Evolutionary conservation across 1,140 invertebrate genomes (phyloP).

Genomic region (Dinoponera quadriceps): DNA sequence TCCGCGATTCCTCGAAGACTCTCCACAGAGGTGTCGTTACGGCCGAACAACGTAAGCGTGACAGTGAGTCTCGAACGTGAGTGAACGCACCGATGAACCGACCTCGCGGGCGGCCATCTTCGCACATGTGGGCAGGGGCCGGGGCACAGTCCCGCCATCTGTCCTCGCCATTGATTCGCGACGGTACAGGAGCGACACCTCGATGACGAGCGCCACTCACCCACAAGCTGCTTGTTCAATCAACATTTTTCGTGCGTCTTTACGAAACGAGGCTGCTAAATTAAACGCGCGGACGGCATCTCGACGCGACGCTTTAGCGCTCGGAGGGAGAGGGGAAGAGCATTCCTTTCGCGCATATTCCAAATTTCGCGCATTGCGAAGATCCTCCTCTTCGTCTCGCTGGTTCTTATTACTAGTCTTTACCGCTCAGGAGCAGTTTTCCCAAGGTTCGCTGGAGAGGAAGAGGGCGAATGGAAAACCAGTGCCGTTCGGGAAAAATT

Average conservation of each 20-base stretch:
- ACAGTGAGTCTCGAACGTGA: conserved; percentile 52
- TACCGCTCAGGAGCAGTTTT: no score
- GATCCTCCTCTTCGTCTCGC: no score
- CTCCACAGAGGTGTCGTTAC: conserved; percentile 26
- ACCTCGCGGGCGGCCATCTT: conserved; percentile 79
- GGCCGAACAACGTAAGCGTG: conserved; percentile 20
- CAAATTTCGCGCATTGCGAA: no score
- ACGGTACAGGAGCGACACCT: conserved; percentile 67
- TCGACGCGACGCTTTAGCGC: no score
- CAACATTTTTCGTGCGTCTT: background rate
- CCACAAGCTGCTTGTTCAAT: background rate
- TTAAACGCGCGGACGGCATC: no score
- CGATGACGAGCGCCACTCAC: background rate
- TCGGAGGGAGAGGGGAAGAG: no score
- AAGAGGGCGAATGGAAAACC: no score
- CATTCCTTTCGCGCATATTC: no score
- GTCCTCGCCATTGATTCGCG: conserved; percentile 68
- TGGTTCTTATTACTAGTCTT: no score
- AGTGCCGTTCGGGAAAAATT: no score
- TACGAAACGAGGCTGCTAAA: no score
- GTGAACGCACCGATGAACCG: conserved; percentile 60
- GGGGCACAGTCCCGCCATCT: conserved; percentile 74
- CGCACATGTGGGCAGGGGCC: conserved; percentile 80
- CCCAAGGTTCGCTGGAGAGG: no score
- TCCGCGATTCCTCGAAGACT: background rate